phyloP scores from a whole-genome alignment of 2,888 invertebrate species.

The Ganaspis brasiliensis region DNA sequence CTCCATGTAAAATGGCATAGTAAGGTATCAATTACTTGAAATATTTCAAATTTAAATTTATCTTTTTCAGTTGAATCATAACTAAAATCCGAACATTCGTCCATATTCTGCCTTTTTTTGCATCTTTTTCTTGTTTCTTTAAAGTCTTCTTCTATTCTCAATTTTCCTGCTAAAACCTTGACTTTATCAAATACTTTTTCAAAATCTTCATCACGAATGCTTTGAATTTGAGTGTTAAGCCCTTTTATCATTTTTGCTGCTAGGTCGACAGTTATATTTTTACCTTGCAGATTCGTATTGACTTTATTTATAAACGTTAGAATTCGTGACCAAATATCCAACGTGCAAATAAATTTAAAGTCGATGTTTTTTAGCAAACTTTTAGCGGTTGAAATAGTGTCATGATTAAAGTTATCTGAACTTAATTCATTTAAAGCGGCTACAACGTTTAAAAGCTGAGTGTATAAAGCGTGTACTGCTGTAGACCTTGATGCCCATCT shows the following conservation, averaged over 20 bases:
- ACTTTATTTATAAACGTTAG: background rate
- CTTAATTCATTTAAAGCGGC: background rate
- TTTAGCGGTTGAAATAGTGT: background rate
- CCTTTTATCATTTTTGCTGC: background rate
- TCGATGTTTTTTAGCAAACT: background rate
- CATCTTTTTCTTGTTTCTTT: background rate
- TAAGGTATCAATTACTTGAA: background rate
- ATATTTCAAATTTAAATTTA: background rate
- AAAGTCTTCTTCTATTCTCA: background rate
- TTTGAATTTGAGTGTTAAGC: background rate
- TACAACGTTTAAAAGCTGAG: background rate
- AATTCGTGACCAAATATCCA: background rate
- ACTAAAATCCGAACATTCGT: background rate
- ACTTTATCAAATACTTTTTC: background rate
- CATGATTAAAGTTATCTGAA: background rate
- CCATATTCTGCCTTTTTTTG: background rate
- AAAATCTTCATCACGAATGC: background rate
- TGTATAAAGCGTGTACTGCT: constrained; percentile 49
- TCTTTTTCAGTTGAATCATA: background rate
- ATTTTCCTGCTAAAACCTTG: background rate
- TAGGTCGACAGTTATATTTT: background rate
- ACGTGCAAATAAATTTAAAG: background rate
- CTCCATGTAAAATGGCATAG: background rate
- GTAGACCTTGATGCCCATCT: constrained; percentile 58
- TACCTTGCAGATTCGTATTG: background rate